Percentiles rank a stretch among this genome's conserved stretches.
phyloP scores from a whole-genome alignment of 2,797 vertebrate genomes.

The Pseudochirops corinnae region DNA sequence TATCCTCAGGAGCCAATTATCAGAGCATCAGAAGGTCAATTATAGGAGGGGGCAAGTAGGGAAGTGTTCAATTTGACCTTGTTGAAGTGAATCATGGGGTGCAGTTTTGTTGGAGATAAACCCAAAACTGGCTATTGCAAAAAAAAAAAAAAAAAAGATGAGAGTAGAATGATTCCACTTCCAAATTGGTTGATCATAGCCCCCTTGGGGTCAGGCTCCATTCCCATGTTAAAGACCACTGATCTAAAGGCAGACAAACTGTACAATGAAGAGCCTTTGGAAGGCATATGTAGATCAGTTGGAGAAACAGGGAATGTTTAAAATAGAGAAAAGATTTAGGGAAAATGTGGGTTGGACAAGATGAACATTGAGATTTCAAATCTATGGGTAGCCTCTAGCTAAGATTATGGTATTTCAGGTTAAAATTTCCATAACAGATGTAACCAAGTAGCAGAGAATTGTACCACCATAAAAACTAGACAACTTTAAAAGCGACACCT shows the following conservation, averaged over 20 bases:
- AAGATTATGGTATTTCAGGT: not conserved
- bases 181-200: not conserved
- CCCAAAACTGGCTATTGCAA: not conserved
- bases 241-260: not conserved
- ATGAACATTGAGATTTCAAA: not conserved
- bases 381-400: not conserved
- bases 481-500: not conserved
- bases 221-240: not conserved
- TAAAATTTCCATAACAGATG: not conserved
- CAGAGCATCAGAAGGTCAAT: not conserved
- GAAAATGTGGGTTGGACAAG: not conserved
- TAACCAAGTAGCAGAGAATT: not conserved
- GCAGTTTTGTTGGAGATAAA: not conserved
- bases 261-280: not conserved
- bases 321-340: not conserved
- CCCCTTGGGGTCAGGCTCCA: not conserved
- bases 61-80: not conserved
- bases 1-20: not conserved
- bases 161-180: not conserved
- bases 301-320: not conserved
- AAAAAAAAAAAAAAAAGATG: not conserved
- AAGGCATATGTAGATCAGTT: not conserved
- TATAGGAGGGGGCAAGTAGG: not conserved
- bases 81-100: not conserved
- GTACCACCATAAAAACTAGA: not conserved